Conservation (phyloP, 2,797 vertebrate genomes). For the Argya squamiceps region DNA sequence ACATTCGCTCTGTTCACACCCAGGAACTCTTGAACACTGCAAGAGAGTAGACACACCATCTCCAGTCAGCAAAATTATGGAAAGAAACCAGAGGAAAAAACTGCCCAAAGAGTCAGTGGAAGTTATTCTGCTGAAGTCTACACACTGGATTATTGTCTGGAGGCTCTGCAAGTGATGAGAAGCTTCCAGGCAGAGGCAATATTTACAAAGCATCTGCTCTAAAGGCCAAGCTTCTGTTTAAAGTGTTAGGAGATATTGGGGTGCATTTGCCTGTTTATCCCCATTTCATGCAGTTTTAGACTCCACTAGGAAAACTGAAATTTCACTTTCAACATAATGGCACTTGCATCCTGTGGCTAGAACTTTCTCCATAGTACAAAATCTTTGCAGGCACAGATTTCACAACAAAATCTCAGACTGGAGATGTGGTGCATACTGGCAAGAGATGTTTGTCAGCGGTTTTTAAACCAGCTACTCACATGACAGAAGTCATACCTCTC, state of each 20-base stretch:
- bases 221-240: background rate
- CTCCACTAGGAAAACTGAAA: background rate
- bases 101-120: background rate
- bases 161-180: background rate
- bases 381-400: background rate
- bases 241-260: background rate
- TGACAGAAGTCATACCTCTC: background rate
- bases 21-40: background rate
- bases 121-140: background rate
- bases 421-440: background rate
- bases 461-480: background rate
- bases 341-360: background rate
- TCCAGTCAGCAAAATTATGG: background rate
- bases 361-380: background rate
- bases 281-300: background rate
- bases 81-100: background rate
- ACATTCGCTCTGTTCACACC: background rate
- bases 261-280: background rate
- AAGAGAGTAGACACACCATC: background rate
- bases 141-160: fast-evolving
- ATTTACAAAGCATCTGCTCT: background rate
- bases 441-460: background rate
- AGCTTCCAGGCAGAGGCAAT: background rate
- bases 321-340: background rate
- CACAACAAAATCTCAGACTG: background rate